Evolutionary conservation across 2,797 vertebrate genomes (phyloP).

Genomic region (Podarcis siculus): DNA sequence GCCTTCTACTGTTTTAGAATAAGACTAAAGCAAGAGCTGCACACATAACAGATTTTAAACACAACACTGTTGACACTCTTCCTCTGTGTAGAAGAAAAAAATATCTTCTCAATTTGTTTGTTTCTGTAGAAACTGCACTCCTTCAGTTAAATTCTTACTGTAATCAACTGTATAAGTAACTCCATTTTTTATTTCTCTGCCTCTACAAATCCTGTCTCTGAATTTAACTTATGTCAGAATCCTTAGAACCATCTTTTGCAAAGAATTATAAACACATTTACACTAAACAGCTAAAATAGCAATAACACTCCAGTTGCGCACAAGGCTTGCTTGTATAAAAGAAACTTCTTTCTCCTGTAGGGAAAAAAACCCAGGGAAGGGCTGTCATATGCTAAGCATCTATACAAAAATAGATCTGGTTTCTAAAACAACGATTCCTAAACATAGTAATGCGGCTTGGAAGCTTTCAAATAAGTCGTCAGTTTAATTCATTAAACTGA

Average conservation of each 20-base stretch:
- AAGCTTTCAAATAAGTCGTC: conserved; percentile 53
- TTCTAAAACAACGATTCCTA: conserved; percentile 28
- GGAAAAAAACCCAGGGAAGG: conserved; percentile 14
- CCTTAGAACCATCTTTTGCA: not conserved
- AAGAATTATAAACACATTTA: fast-evolving
- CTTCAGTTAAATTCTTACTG: not conserved
- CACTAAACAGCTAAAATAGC: fast-evolving
- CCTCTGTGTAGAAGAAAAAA: not conserved
- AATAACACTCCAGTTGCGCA: not conserved
- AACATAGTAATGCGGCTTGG: conserved; percentile 31
- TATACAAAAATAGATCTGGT: conserved; percentile 26
- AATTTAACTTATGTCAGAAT: conserved; percentile 6
- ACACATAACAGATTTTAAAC: not conserved
- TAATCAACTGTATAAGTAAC: not conserved
- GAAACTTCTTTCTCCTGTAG: conserved; percentile 27
- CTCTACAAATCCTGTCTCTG: not conserved
- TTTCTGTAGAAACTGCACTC: not conserved
- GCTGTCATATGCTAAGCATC: conserved; percentile 21
- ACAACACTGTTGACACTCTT: not conserved
- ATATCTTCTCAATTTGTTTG: not conserved
- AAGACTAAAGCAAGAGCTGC: not conserved
- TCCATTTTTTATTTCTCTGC: not conserved
- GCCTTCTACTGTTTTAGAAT: not conserved
- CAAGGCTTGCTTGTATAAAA: not conserved
- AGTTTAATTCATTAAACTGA: conserved; percentile 33